Conservation (phyloP, 2,113 vertebrate genomes). For the Stigmatopora nigra region DNA sequence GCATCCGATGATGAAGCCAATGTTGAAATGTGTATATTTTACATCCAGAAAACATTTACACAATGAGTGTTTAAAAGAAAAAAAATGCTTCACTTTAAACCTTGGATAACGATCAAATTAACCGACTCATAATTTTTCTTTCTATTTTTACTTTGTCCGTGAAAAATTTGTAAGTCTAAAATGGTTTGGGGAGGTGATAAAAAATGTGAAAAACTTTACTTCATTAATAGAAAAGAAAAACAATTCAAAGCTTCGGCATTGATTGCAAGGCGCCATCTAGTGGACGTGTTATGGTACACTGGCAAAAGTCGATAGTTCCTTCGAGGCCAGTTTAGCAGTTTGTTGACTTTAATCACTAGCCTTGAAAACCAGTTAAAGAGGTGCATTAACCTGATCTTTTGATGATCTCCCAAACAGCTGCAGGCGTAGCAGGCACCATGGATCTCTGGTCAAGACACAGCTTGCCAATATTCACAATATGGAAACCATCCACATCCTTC, state of each 20-base stretch:
- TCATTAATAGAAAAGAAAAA: not conserved
- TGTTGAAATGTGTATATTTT: too few species aligned
- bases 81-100: too few species aligned
- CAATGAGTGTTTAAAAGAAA: too few species aligned
- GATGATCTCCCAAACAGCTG: constrained; percentile 90
- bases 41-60: too few species aligned
- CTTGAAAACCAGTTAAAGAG: not conserved
- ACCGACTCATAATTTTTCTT: too few species aligned
- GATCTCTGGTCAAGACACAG: constrained; percentile 85
- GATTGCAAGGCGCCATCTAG: constrained; percentile 23
- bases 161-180: not conserved
- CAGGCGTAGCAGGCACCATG: constrained; percentile 83
- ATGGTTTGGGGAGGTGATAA: not conserved
- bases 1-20: too few species aligned
- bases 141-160: too few species aligned
- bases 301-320: not conserved
- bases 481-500: constrained; percentile 92
- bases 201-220: not conserved
- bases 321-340: not conserved
- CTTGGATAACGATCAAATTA: too few species aligned
- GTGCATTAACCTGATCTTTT: constrained; percentile 72
- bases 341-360: too few species aligned
- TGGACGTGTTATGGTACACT: not conserved
- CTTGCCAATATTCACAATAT: constrained; percentile 83
- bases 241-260: not conserved